Base-by-base conservation (phyloP, 2,888 invertebrate genomes). In the Phyllotreta striolata region DNA sequence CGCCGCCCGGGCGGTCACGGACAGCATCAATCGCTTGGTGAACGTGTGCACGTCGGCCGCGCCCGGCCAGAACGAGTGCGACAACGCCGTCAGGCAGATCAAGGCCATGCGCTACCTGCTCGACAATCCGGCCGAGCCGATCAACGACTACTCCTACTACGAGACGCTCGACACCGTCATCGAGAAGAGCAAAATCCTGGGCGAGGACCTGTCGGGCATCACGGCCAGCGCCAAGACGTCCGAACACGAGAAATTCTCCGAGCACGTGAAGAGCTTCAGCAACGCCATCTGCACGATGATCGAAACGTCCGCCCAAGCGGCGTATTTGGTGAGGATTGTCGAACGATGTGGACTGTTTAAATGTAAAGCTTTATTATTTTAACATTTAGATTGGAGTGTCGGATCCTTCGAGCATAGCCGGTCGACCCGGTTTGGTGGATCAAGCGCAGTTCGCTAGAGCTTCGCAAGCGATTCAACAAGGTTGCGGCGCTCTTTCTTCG, bases 1-100 rank as follows among this genome's bases (percentile, higher is more conserved):
- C 6, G 96, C 95, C 39, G 96, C 95, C 0, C 86, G 95, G 61
- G 91, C 91, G 6, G 95, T 96, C 49, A 96, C 95, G 0, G 96
- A 96, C 72, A 93, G 91, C 80, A 95, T 98, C 71, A 98, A 97
- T 80, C 88, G 91, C 73, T 84, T 98, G 66, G 92, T 97, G 2
- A 91, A 93, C 79, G 90, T 92, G 4, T 93, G 91, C 78, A 95
- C 95, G 0, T 91, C 91, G 39, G 93, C 95, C 0, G 94, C 95
- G 0, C 97, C 98, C 0, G 74, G 98, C 0, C 96, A 97, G 83
- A 95, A 93, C 80, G 98, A 98, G 78, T 98, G 98, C 82, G 96
- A 95, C 78, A 96, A 93, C 71, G 97, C 98, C 0, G 90, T 98
- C 58, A 86, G 97, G 68, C 93, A 93, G 79, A 96, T 98, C 64